These are phyloP conservation scores for Tricholaema leucomelas DNA, from an alignment of 2,113 vertebrate species.

Conservation along the genomic window DNA sequence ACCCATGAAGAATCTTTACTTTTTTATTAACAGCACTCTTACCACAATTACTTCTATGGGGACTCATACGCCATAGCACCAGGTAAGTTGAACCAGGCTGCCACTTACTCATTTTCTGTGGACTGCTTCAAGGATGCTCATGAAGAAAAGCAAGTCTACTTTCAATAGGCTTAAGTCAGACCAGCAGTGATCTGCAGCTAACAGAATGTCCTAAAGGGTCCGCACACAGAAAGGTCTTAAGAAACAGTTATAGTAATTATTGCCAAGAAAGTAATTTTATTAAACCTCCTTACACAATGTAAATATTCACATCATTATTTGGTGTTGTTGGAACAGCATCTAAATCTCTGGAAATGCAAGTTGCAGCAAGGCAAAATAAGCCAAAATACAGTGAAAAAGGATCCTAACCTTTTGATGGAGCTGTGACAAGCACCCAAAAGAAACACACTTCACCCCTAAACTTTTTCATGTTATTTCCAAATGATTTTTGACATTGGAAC, in stretches of 20 bases:
- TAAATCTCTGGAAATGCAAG: neutral
- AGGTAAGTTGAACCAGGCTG: neutral
- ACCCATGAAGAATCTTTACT: neutral
- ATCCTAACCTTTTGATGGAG: neutral
- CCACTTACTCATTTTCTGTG: neutral
- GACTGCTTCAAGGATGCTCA: neutral
- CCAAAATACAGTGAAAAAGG: neutral
- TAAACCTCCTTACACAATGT: neutral
- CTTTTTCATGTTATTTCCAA: conserved; percentile 37
- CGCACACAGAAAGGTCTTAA: neutral
- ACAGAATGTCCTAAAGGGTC: neutral
- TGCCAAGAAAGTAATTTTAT: neutral
- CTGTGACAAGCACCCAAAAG: neutral
- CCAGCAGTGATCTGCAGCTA: neutral
- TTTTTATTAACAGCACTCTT: neutral
- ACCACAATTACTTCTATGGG: neutral
- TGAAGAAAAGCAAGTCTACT: neutral
- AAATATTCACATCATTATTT: neutral
- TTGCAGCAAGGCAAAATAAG: neutral
- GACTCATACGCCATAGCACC: neutral
- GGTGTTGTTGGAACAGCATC: neutral
- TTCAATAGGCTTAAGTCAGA: neutral
- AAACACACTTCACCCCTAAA: neutral
- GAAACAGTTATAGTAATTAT: neutral
- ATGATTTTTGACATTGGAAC: conserved; percentile 39